phyloP scores from a whole-genome alignment of 2,888 invertebrate species.

The Pristionchus entomophagus region DNA sequence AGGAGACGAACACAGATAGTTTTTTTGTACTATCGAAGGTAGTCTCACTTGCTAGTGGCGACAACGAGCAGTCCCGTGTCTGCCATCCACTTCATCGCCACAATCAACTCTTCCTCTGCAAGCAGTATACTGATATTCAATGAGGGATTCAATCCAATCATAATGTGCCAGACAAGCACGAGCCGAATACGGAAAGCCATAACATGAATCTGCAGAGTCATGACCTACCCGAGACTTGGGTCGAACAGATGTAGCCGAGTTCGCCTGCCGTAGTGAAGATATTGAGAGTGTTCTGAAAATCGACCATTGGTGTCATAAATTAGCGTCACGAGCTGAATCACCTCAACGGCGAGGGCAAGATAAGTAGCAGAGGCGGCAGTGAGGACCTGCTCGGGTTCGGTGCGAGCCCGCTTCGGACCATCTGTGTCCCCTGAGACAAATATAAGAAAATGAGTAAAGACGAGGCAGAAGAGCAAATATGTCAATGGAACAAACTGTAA shows the following conservation, averaged over 20 bases:
- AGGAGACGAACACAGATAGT: not conserved
- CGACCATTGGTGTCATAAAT: not conserved
- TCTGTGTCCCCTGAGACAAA: slow-evolving; percentile 4
- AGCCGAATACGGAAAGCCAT: not conserved
- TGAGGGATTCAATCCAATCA: no score
- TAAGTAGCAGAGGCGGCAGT: not conserved
- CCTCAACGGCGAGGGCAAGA: slow-evolving; percentile 8
- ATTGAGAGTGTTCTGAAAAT: not conserved
- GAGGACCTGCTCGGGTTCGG: not conserved
- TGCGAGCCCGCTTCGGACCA: not conserved
- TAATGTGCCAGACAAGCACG: no score
- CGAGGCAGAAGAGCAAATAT: not conserved
- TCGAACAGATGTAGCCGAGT: not conserved
- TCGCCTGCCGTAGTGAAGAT: not conserved
- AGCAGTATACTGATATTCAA: not conserved
- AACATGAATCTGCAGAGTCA: not conserved
- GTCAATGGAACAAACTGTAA: not conserved
- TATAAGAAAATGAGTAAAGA: not conserved
- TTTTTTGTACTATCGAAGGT: no score
- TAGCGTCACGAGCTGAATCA: not conserved
- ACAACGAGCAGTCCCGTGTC: not conserved
- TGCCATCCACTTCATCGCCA: not conserved
- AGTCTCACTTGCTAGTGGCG: slow-evolving; percentile 14
- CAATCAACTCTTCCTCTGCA: not conserved
- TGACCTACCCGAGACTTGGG: not conserved